Conservation (phyloP, 2,888 invertebrate species). For the Ecdyonurus torrentis region DNA sequence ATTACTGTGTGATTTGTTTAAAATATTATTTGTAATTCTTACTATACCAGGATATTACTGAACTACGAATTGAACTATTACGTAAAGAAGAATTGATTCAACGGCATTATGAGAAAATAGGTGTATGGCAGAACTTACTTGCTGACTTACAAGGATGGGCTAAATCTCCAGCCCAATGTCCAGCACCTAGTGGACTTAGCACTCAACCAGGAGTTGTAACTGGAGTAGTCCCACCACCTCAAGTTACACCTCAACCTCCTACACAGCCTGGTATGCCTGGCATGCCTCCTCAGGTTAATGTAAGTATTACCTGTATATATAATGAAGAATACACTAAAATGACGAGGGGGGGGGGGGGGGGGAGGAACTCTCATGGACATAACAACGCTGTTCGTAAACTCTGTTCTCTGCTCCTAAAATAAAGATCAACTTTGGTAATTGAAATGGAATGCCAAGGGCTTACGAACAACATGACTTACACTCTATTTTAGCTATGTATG, state of each 20-base stretch:
- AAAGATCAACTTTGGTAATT: too few species aligned
- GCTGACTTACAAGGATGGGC: slow-evolving; percentile 51
- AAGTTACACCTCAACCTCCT: neutral
- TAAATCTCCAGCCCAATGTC: slow-evolving; percentile 25
- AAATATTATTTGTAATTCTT: slow-evolving; percentile 1
- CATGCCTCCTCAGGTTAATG: neutral
- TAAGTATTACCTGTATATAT: too few species aligned
- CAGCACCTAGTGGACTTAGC: slow-evolving; percentile 12
- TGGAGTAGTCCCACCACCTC: slow-evolving; percentile 6
- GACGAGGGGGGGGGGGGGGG: too few species aligned
- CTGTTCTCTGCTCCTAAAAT: too few species aligned
- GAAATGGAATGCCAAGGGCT: too few species aligned
- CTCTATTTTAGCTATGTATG: too few species aligned
- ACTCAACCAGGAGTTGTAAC: slow-evolving; percentile 6
- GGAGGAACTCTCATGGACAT: too few species aligned
- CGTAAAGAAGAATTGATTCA: slow-evolving; percentile 81
- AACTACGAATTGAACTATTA: slow-evolving; percentile 63
- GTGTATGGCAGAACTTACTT: slow-evolving; percentile 75
- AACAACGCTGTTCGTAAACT: too few species aligned
- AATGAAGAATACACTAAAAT: too few species aligned
- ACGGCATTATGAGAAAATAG: slow-evolving; percentile 78
- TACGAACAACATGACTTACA: too few species aligned
- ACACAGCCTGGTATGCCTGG: neutral
- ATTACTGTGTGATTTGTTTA: too few species aligned
- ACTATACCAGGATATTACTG: slow-evolving; percentile 50